Percentiles rank a stretch among this genome's conserved stretches.
Conservation (phyloP, 2,797 vertebrate species). For the Etheostoma nigrum region DNA sequence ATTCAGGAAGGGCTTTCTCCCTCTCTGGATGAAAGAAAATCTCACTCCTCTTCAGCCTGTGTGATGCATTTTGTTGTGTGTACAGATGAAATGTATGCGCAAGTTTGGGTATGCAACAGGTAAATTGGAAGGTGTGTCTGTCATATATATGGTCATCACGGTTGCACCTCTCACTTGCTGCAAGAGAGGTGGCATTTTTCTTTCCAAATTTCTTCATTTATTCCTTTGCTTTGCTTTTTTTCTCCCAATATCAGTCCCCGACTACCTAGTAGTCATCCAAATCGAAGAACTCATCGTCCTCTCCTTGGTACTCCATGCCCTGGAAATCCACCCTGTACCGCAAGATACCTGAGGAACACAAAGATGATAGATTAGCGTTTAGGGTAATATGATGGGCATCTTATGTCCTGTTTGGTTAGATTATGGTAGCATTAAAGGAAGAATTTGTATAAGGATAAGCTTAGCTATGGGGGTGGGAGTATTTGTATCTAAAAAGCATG, state of each 20-base stretch:
- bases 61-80: constrained; percentile 74
- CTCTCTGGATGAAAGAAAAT: constrained; percentile 84
- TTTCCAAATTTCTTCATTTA: constrained; percentile 85
- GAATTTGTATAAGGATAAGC: constrained; percentile 13
- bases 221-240: constrained; percentile 84
- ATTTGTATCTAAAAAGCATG: constrained; percentile 23
- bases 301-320: constrained; percentile 99
- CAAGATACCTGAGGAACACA: constrained; percentile 91
- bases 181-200: constrained; percentile 87
- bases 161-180: constrained; percentile 84
- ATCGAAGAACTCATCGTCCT: constrained; percentile 99
- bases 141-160: constrained; percentile 82
- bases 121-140: constrained; percentile 83
- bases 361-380: constrained; percentile 25
- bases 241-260: constrained; percentile 85
- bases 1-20: constrained; percentile 84
- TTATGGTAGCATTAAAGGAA: constrained; percentile 26
- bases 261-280: constrained; percentile 99
- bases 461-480: constrained; percentile 3
- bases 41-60: constrained; percentile 84
- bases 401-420: constrained; percentile 24
- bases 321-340: constrained; percentile 99
- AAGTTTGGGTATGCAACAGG: constrained; percentile 81
- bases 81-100: constrained; percentile 79
- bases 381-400: constrained; percentile 9